These are phyloP conservation scores for Trematocara caparti DNA, from an alignment of 2,797 vertebrate genomes.

Conservation along the genomic window DNA sequence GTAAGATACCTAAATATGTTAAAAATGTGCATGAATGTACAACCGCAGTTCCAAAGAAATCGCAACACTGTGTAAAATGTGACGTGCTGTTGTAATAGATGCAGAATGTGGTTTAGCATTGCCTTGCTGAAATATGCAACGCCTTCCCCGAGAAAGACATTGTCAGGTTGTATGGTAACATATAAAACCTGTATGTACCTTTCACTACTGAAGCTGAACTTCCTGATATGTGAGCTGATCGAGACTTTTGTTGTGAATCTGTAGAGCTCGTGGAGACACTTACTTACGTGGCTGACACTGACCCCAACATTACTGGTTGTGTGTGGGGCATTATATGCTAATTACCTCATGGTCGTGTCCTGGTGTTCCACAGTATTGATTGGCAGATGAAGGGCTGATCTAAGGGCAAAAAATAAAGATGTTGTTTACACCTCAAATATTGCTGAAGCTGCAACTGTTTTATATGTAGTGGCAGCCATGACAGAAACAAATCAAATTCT, in stretches of 20 bases:
- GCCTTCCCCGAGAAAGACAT: not conserved
- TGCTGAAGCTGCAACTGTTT: not conserved
- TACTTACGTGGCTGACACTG: not conserved
- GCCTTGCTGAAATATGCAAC: not conserved
- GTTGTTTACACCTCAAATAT: rapidly evolving
- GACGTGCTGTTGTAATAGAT: not conserved
- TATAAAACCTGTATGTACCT: not conserved
- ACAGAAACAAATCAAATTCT: rapidly evolving
- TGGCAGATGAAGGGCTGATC: not conserved
- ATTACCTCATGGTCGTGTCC: not conserved
- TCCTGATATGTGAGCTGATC: rapidly evolving
- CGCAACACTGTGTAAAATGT: not conserved
- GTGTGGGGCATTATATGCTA: rapidly evolving
- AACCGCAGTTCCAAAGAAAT: not conserved
- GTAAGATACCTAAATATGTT: not conserved
- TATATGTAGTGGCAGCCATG: rapidly evolving
- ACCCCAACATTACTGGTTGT: not conserved
- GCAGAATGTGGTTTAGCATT: not conserved
- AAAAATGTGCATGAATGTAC: not conserved
- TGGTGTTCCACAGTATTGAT: not conserved
- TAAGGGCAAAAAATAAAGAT: not conserved
- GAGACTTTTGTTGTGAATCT: rapidly evolving
- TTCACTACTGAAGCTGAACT: not conserved
- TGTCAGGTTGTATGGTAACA: not conserved
- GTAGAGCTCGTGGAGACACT: rapidly evolving